phyloP scores from a whole-genome alignment of 2,888 invertebrate species.

The Nomada ferruginata region DNA sequence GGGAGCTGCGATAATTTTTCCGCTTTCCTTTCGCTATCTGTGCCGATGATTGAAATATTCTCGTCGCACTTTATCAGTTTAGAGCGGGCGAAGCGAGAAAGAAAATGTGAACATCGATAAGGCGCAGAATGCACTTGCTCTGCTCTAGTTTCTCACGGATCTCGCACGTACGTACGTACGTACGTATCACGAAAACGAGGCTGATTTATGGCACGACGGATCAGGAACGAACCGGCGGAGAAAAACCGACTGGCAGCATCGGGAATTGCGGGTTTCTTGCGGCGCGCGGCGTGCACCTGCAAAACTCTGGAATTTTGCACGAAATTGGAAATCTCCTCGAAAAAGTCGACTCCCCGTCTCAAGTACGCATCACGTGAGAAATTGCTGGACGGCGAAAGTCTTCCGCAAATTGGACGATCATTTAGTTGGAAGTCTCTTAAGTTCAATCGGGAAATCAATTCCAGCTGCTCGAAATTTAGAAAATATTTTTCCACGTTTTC shows the following conservation, averaged over 20 bases:
- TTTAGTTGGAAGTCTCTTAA: not conserved
- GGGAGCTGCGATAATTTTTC: too few relatives aligned
- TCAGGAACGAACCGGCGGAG: conserved; percentile 52
- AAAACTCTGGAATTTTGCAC: conserved; percentile 54
- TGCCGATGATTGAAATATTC: too few relatives aligned
- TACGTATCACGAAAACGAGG: conserved; percentile 53
- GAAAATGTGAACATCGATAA: conserved; percentile 13
- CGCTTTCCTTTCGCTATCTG: too few relatives aligned
- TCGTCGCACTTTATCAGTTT: too few relatives aligned
- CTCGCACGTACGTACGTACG: conserved; percentile 18
- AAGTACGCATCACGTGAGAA: conserved; percentile 43
- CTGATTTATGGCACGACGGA: conserved; percentile 62
- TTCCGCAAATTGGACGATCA: conserved; percentile 1
- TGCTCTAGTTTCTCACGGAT: conserved; percentile 63
- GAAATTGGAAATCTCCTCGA: conserved; percentile 53
- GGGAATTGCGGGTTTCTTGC: conserved; percentile 55
- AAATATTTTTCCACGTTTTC: too few relatives aligned
- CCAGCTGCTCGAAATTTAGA: too few relatives aligned
- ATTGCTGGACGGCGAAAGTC: conserved; percentile 39
- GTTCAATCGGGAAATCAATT: too few relatives aligned
- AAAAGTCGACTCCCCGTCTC: conserved; percentile 43
- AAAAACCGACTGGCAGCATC: conserved; percentile 54
- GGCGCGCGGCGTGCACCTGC: conserved; percentile 41
- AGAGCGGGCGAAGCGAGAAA: too few relatives aligned
- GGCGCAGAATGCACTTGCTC: conserved; percentile 17